Percentiles rank a stretch among this genome's conserved stretches.
These are phyloP conservation scores for Leucopsar rothschildi DNA, from an alignment of 2,113 vertebrate genomes.

Conservation along the genomic window DNA sequence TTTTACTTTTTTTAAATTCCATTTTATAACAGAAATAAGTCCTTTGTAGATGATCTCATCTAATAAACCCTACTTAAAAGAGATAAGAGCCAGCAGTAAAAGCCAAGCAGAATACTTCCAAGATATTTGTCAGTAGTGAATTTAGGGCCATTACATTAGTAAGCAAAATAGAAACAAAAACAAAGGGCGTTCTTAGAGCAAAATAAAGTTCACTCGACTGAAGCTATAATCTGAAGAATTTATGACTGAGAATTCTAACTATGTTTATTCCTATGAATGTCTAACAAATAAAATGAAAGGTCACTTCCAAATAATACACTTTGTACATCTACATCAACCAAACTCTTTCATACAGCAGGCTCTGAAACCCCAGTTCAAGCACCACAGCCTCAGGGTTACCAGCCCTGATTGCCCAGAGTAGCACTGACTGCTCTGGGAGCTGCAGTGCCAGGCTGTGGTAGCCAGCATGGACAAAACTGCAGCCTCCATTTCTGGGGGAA, in stretches of 20 bases:
- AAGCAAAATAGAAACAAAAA: slow-evolving; percentile 48
- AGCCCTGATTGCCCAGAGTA: not conserved
- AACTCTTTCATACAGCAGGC: not conserved
- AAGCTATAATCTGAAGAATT: slow-evolving; percentile 22
- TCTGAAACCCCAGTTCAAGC: not conserved
- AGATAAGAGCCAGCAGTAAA: slow-evolving; percentile 25
- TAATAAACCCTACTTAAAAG: slow-evolving; percentile 18
- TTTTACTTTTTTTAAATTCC: slow-evolving; percentile 52
- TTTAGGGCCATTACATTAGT: slow-evolving; percentile 18
- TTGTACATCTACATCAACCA: not conserved
- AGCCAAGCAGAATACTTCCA: slow-evolving; percentile 33
- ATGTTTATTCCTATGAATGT: slow-evolving; percentile 2
- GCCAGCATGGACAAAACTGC: not conserved
- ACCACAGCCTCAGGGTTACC: not conserved
- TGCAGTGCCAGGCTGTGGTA: not conserved
- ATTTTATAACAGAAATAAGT: slow-evolving; percentile 46
- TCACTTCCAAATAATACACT: not conserved
- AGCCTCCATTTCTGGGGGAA: not conserved
- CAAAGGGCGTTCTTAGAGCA: not conserved
- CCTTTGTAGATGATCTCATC: slow-evolving; percentile 52
- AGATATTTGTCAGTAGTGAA: not conserved
- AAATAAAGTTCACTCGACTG: not conserved
- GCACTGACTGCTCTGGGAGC: not conserved
- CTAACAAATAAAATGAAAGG: slow-evolving; percentile 54
- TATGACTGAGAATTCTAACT: not conserved